A percentile compares a stretch with the other conserved stretches of the same genome.
phyloP scores from a whole-genome alignment of 2,113 vertebrate species.

The Dromas ardeola region DNA sequence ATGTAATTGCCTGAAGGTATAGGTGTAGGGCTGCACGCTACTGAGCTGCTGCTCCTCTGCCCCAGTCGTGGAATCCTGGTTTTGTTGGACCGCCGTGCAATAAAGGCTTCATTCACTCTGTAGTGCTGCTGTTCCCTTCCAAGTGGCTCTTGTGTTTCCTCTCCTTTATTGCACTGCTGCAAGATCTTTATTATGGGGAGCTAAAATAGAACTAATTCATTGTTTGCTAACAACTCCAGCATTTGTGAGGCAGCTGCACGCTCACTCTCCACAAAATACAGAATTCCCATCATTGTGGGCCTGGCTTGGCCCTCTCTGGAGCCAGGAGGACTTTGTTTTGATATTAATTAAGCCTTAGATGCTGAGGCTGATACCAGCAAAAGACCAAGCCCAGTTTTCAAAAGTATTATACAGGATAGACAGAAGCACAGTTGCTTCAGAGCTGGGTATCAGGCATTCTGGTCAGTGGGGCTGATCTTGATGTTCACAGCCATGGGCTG shows the following conservation, averaged over 20 bases:
- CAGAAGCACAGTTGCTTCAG: not conserved
- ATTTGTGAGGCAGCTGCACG: not conserved
- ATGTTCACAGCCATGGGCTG: not conserved
- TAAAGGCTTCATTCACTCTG: constrained; percentile 15
- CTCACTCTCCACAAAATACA: not conserved
- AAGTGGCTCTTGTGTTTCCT: constrained; percentile 38
- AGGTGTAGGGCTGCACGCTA: not conserved
- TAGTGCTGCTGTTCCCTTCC: constrained; percentile 30
- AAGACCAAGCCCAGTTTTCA: not conserved
- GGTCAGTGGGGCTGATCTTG: not conserved
- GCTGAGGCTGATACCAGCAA: not conserved
- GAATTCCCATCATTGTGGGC: not conserved
- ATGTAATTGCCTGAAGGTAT: not conserved
- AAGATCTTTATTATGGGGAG: not conserved
- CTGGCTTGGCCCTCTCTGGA: not conserved
- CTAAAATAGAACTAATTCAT: constrained; percentile 18
- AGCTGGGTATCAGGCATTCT: not conserved
- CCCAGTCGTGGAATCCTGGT: not conserved
- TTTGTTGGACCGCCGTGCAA: not conserved
- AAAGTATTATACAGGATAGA: not conserved
- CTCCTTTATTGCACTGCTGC: not conserved
- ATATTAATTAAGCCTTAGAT: not conserved
- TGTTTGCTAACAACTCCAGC: not conserved
- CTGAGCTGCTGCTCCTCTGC: not conserved
- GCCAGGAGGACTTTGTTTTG: not conserved